phyloP scores from a whole-genome alignment of 1,140 invertebrate genomes.

The Aphaenogaster rudis region DNA sequence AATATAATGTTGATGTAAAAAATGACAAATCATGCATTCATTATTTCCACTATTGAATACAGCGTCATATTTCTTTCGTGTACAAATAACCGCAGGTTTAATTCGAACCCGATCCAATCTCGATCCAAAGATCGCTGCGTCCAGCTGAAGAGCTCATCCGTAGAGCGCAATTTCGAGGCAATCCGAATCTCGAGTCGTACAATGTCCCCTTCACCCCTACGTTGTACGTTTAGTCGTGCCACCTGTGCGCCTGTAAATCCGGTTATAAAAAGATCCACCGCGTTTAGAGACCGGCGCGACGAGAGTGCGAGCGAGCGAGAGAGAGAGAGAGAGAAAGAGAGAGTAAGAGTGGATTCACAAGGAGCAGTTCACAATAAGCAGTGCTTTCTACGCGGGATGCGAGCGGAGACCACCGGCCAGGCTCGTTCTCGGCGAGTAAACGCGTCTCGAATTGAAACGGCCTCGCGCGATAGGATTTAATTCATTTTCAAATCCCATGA shows the following conservation, averaged over 20 bases:
- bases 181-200: constrained; percentile 71
- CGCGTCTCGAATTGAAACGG: constrained; percentile 83
- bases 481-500: constrained; percentile 85
- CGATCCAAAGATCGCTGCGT: background rate
- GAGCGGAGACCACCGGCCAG: constrained; percentile 81
- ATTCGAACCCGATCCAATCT: constrained; percentile 19
- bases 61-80: background rate
- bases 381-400: constrained; percentile 76
- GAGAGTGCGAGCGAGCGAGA: constrained; percentile 43
- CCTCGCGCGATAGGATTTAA: constrained; percentile 81
- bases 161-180: constrained; percentile 76
- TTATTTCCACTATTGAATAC: background rate
- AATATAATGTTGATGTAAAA: background rate
- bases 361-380: constrained; percentile 82
- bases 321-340: constrained; percentile 3
- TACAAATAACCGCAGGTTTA: constrained; percentile 13
- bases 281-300: constrained; percentile 66
- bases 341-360: constrained; percentile 60
- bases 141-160: constrained; percentile 60
- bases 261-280: constrained; percentile 80
- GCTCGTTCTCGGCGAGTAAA: constrained; percentile 76
- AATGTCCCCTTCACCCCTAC: constrained; percentile 70
- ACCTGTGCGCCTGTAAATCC: constrained; percentile 82
- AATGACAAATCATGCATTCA: constrained; percentile 2
- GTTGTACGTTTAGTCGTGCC: constrained; percentile 76